Base-by-base conservation (phyloP, 2,888 invertebrate genomes). In the Caenorhabditis doughertyi region DNA sequence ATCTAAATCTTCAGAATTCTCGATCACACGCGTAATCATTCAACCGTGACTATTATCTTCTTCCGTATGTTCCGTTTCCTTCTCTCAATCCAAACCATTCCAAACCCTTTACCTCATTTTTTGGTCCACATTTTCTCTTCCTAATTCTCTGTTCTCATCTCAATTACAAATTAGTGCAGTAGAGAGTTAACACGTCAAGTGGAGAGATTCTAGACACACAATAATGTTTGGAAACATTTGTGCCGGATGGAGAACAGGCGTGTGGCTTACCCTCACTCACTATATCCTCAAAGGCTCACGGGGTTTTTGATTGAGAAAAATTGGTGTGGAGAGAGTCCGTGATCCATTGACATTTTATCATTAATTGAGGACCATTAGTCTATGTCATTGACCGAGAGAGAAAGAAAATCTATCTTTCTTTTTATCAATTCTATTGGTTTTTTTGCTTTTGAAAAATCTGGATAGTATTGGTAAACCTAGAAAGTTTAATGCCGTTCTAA, bases 261-360 rank as follows among this genome's bases (percentile, higher is more conserved):
- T 74, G 74, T 60, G 27, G 21, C 60, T 60, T 25, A 25, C 32
- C 9, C 16, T 9, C n/a, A 18, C 32, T 32, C 32, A 13, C 39
- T 39, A 9, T 60, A 49, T 23, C 53, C 27, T 27, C 51, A 53
- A 29, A 13, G 62, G 8, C 18, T 39, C 44, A 47, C 13, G 65
- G 67, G n/a, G 58, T 65, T 67, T 74, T 67, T 74, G 74, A 74
- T 74, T 67, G 74, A 65, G 68, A 74, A 74, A 74, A 74, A 67
- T 67, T 56, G 74, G 56, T 56, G 62, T 73, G 72, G 29, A 44
- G 44, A 29, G 25, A 44, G 42, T 56, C 32, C 44, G 47, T 49
- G 47, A 39, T 23, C 18, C 35, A 47, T 47, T 65, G 74, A 67
- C 74, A 64, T 65, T 74, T 74, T 74, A 74, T 74, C 74, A 74